Evolutionary conservation across 2,888 invertebrate genomes (phyloP), one percentile per base, ranked within the genome.

Genomic region (Chloromyia formosa): DNA sequence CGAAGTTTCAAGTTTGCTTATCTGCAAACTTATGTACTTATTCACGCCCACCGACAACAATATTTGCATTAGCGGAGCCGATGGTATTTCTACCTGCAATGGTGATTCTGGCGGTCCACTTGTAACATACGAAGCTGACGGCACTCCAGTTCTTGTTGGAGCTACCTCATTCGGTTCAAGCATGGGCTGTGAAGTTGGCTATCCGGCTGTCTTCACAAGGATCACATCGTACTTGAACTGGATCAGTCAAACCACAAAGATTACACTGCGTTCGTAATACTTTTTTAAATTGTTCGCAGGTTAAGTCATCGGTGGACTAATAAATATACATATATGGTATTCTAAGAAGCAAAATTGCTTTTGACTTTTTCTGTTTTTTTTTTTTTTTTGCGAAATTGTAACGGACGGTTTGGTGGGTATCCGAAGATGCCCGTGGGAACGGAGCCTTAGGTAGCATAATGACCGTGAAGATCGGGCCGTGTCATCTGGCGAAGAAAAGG

Each of bases 41-140:
- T 72, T 60, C 23, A 5, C 27, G 4, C 58, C 60, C 12, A 58
- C 72, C n/a, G 49, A 49, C 3, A 60, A 16, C 12, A 45, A 61
- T 27, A 73, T 73, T 27, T 73, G 73, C 73, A 73, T 60, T 18
- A 53, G 49, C 16, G 61, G 61, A 7, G 18, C 49, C 10, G 20
- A 73, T 22, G 62, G 53, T 22, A 23, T 23, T 20, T 76, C 76
- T 1, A 40, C 76, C 5, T 76, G 76, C 35, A 64, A 64, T 18
- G 76, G 76, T 23, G 76, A 76, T 49, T 76, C 76, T 2, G 76
- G 76, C 22, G 76, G 76, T n/a, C 71, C 74, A 22, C 20, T 76
- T 12, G 35, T 53, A 10, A 40, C 16, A 7, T 56, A 56, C 16
- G 74, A 72, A 14, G 35, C 54, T 7, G 61, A 74, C 12, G 53